Evolutionary conservation across 1,140 invertebrate species (phyloP).

Genomic region (Brachionus plicatilis): DNA sequence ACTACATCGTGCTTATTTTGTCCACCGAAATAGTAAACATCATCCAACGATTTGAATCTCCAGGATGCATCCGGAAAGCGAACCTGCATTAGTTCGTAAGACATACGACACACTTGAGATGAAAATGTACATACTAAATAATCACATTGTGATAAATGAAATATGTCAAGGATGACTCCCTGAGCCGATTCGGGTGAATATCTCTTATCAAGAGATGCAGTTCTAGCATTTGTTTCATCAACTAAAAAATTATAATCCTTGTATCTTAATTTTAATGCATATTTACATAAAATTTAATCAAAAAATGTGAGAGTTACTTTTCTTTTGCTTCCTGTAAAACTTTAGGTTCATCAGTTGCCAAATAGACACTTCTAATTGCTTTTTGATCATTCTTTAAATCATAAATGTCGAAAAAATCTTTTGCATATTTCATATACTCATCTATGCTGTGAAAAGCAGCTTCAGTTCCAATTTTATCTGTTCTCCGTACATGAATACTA

Average conservation of each 20-base stretch:
- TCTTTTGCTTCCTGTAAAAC: constrained; percentile 57
- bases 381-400: constrained; percentile 60
- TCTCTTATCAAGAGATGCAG: constrained; percentile 76
- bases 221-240: constrained; percentile 69
- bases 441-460: constrained; percentile 89
- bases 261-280: constrained; percentile 61
- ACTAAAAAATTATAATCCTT: constrained; percentile 74
- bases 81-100: constrained; percentile 93
- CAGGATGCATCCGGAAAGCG: constrained; percentile 74
- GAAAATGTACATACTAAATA: constrained; percentile 92
- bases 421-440: constrained; percentile 91
- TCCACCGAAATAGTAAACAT: constrained; percentile 94
- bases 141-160: constrained; percentile 77
- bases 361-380: constrained; percentile 69
- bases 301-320: constrained; percentile 48
- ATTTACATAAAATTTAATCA: not conserved
- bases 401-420: constrained; percentile 73
- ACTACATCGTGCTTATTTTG: constrained; percentile 79
- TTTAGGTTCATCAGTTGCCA: constrained; percentile 78
- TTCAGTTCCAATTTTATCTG: constrained; percentile 96
- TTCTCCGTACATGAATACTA: constrained; percentile 83
- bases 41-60: constrained; percentile 81
- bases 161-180: constrained; percentile 84
- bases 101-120: constrained; percentile 88
- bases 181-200: constrained; percentile 80